These are phyloP conservation scores for Dolichopus griseipennis DNA, from an alignment of 2,888 invertebrate species.

Conservation along the genomic window DNA sequence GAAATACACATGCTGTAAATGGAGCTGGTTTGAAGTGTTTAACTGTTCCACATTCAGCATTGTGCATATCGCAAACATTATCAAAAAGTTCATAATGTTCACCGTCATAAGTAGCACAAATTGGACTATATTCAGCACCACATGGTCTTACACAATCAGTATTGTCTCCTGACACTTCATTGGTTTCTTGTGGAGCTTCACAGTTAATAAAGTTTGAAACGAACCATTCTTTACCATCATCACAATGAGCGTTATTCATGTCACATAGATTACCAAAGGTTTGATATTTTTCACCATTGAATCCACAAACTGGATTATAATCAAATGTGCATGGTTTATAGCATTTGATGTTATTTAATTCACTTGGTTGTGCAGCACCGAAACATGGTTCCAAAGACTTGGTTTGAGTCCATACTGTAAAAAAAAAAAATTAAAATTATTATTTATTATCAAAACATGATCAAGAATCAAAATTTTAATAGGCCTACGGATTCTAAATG, in stretches of 20 bases:
- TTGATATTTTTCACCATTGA: background rate
- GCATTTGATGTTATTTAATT: background rate
- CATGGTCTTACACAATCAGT: constrained; percentile 10
- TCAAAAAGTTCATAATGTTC: background rate
- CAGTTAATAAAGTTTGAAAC: background rate
- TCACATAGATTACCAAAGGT: background rate
- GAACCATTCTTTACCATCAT: constrained; percentile 2
- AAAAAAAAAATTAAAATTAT: background rate
- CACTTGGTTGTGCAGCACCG: background rate
- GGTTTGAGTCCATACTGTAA: background rate
- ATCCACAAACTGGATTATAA: background rate
- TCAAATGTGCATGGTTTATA: constrained; percentile 7
- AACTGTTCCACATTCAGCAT: background rate
- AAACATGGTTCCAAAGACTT: background rate
- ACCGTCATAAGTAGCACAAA: constrained; percentile 14
- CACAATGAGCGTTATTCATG: constrained; percentile 9
- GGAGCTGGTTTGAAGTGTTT: background rate
- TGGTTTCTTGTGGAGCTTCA: background rate
- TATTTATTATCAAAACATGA: no score
- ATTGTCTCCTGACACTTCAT: background rate
- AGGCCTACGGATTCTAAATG: background rate
- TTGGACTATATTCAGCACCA: constrained; percentile 12
- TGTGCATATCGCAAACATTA: background rate
- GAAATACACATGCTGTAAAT: background rate
- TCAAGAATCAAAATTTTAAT: no score